Evolutionary conservation across 2,888 invertebrate species (phyloP).

Genomic region (Sipha maydis): DNA sequence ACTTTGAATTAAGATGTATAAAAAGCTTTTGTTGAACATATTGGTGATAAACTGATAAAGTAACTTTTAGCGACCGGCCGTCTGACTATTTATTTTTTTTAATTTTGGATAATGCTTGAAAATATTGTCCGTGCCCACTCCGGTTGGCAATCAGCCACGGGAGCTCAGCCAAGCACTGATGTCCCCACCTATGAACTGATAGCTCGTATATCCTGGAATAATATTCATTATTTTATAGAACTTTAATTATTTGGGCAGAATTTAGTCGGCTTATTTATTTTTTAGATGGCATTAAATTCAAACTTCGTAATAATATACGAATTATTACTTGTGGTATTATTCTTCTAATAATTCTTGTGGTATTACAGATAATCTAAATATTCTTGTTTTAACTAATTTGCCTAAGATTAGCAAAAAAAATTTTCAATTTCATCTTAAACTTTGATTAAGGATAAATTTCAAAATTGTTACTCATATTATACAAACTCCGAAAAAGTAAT

Average conservation of each 20-base stretch:
- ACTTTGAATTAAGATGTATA: not conserved
- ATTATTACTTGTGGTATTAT: not conserved
- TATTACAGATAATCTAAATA: not conserved
- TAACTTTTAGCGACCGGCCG: slow-evolving; percentile 22
- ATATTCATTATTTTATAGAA: slow-evolving; percentile 30
- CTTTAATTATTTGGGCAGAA: slow-evolving; percentile 4
- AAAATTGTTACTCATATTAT: not conserved
- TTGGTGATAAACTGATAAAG: slow-evolving; percentile 17
- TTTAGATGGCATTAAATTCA: slow-evolving; percentile 27
- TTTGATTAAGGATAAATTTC: not conserved
- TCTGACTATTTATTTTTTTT: slow-evolving; percentile 14
- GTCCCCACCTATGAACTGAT: slow-evolving; percentile 26
- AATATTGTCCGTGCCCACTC: slow-evolving; percentile 49
- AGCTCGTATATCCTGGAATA: slow-evolving; percentile 22
- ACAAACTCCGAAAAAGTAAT: not conserved
- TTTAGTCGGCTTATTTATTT: slow-evolving; percentile 3
- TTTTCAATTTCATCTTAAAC: not conserved
- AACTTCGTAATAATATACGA: not conserved
- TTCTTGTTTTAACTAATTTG: not conserved
- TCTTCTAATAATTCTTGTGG: no score
- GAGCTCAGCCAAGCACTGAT: slow-evolving; percentile 35
- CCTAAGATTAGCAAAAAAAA: not conserved
- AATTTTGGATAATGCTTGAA: slow-evolving; percentile 45
- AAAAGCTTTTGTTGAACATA: slow-evolving; percentile 4
- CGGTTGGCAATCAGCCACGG: slow-evolving; percentile 57